Evolutionary conservation across 2,113 vertebrate genomes (phyloP), one percentile per base, ranked within the genome.

Genomic region (Pelmatolapia mariae): DNA sequence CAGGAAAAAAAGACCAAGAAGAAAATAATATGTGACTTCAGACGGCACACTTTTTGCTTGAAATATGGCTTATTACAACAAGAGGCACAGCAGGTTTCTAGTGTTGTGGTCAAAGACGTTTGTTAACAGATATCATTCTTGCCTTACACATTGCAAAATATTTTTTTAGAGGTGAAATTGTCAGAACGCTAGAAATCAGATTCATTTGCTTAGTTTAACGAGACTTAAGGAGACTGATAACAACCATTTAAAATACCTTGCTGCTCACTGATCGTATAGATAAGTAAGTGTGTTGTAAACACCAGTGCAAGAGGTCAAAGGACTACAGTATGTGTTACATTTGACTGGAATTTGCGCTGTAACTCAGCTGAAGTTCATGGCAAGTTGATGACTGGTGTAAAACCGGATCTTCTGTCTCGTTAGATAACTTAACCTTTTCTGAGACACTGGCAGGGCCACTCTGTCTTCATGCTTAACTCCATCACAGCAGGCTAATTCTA

Each of bases 1-100:
- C 92, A 94, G 94, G 92, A 95, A 95, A 94, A 89, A 93, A 82
- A 61, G 54, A 86, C 45, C 33, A 13, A 80, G n/a, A 29, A 91
- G 82, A 92, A 88, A 93, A 94, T 91, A 93, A 91, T 84, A 91
- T 84, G 91, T 89, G 89, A 83, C 86, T 82, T 92, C 78, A 90
- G 81, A 87, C 91, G 11, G 11, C 73, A 86, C 80, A 56, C 47
- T 81, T 87, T 59, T 87, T 84, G 73, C 43, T 91, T 92, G 91
- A 94, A 93, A 92, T 84, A 83, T 53, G 53, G 76, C 79, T 83
- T 92, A 91, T 94, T 92, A 91, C 79, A 3, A 38, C 50, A 45
- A 83, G 31, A 88, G 85, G 78, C 86, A 81, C 84, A 83, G 87
- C 82, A 92, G 89, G 85, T 85, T 80, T 83, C 86, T 47, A 90